Conservation (phyloP, 2,797 vertebrate genomes). For the Bovichtus diacanthus region DNA sequence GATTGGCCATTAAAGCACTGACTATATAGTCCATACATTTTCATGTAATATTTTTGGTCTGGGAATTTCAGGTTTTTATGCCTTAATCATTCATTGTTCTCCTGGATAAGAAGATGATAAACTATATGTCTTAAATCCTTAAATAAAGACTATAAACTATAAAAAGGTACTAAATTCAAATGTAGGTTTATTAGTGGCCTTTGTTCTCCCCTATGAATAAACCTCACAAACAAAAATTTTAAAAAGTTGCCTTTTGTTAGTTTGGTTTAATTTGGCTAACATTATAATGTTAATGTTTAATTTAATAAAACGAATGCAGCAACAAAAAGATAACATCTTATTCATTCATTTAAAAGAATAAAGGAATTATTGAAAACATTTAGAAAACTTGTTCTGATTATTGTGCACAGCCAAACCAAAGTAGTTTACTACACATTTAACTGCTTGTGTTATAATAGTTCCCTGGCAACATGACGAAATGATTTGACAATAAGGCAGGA, state of each 20-base stretch:
- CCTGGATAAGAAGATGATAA: not conserved
- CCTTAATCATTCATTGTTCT: not conserved
- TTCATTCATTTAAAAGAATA: not conserved
- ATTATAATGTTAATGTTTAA: too few species aligned
- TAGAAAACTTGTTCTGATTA: not conserved
- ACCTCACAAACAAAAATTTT: not conserved
- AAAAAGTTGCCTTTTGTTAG: too few species aligned
- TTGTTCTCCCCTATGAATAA: not conserved
- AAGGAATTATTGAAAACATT: not conserved
- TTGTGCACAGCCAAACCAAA: too few species aligned
- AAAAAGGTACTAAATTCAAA: too few species aligned
- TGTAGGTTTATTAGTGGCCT: not conserved
- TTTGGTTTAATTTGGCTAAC: too few species aligned
- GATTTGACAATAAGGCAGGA: not conserved
- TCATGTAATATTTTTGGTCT: not conserved
- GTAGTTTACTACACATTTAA: too few species aligned
- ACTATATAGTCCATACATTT: not conserved
- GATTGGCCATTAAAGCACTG: not conserved
- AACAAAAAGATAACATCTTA: not conserved
- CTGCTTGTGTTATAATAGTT: not conserved
- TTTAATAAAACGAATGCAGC: not conserved
- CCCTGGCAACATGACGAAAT: not conserved
- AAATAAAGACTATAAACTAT: not conserved
- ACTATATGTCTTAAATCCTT: not conserved
- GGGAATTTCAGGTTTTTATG: not conserved